Percentiles rank a stretch among this genome's conserved stretches.
Conservation (phyloP, 2,888 invertebrate species). For the Aphodius sticticus region DNA sequence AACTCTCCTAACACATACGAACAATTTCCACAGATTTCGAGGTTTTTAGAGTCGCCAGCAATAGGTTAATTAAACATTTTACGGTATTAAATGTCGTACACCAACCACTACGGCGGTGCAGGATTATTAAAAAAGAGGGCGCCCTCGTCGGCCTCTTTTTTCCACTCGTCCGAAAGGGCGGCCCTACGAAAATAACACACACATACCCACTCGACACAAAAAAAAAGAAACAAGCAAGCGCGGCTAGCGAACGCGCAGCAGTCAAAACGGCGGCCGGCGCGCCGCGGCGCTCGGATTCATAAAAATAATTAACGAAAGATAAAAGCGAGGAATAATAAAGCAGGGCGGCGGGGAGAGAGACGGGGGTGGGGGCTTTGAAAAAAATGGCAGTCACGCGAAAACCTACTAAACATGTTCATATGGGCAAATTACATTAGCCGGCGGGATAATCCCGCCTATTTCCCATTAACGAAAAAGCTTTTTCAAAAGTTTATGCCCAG, state of each 20-base stretch:
- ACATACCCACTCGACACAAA: conserved; percentile 14
- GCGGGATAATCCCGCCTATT: conserved; percentile 57
- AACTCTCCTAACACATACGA: no score
- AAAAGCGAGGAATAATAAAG: conserved; percentile 59
- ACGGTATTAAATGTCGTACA: conserved; percentile 43
- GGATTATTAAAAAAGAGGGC: conserved; percentile 25
- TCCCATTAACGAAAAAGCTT: conserved; percentile 61
- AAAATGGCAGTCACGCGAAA: conserved; percentile 59
- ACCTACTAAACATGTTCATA: conserved; percentile 60
- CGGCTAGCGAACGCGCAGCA: conserved; percentile 24
- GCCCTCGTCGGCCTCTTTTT: not conserved
- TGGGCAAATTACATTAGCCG: conserved; percentile 61
- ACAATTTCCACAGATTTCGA: no score
- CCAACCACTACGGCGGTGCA: conserved; percentile 9
- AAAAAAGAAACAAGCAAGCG: conserved; percentile 36
- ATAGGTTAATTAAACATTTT: conserved; percentile 45
- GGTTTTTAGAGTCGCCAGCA: no score
- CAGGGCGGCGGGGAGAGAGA: conserved; percentile 36
- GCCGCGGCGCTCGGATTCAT: conserved; percentile 51
- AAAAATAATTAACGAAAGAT: conserved; percentile 60
- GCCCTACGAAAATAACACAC: conserved; percentile 7
- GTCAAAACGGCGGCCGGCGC: not conserved
- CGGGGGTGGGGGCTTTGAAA: conserved; percentile 47
- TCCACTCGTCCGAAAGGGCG: not conserved
- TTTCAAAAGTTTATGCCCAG: conserved; percentile 51